Conservation (phyloP, 2,113 vertebrate species). For the Holacanthus passer region DNA sequence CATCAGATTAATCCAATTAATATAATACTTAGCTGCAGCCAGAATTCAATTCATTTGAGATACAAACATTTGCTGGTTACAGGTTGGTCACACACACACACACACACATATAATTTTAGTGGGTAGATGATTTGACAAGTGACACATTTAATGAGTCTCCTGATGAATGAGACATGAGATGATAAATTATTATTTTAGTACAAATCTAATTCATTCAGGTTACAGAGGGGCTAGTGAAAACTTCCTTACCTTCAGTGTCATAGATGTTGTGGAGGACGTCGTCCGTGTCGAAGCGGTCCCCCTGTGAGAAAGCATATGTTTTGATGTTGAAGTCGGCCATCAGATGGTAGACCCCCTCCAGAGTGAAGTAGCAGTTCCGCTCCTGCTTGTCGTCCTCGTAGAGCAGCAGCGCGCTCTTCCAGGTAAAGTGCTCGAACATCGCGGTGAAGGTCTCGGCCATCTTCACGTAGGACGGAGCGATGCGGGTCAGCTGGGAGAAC, state of each 20-base stretch:
- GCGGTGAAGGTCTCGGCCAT: slow-evolving; percentile 94
- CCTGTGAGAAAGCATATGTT: slow-evolving; percentile 74
- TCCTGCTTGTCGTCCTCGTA: slow-evolving; percentile 93
- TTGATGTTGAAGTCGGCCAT: slow-evolving; percentile 82
- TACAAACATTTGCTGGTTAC: neutral
- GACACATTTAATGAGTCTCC: neutral
- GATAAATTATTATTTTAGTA: too few species aligned
- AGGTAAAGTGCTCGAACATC: slow-evolving; percentile 92
- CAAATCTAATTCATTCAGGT: neutral
- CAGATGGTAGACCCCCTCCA: slow-evolving; percentile 92
- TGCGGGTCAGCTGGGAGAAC: slow-evolving; percentile 93
- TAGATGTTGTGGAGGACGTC: slow-evolving; percentile 86
- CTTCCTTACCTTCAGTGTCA: slow-evolving; percentile 83
- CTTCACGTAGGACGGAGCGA: slow-evolving; percentile 93
- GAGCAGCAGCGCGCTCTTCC: slow-evolving; percentile 89
- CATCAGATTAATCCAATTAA: neutral
- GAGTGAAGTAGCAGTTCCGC: slow-evolving; percentile 94
- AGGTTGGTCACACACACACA: neutral
- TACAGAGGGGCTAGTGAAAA: neutral
- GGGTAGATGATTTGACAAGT: neutral
- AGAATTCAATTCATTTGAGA: neutral
- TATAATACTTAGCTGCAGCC: neutral
- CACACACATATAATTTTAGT: too few species aligned
- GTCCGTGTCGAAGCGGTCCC: slow-evolving; percentile 85
- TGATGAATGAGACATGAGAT: too few species aligned